These are phyloP conservation scores for Scomber japonicus DNA, from an alignment of 2,113 vertebrate genomes.

Conservation along the genomic window DNA sequence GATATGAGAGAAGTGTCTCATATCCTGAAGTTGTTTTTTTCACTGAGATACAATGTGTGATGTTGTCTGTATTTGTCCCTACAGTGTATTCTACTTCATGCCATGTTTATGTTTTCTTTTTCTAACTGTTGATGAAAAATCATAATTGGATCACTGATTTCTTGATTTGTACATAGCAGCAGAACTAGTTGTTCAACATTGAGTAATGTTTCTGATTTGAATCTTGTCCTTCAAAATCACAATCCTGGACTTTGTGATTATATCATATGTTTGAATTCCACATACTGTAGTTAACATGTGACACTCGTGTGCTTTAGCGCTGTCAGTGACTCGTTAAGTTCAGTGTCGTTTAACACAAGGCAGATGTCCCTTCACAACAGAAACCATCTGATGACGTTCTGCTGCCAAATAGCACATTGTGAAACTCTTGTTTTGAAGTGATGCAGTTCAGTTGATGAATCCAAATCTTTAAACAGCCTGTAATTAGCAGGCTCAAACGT, in stretches of 20 bases:
- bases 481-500: slow-evolving; percentile 4
- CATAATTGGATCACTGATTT: background rate
- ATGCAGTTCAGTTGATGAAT: slow-evolving; percentile 1
- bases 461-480: slow-evolving; percentile 24
- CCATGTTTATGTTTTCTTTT: background rate
- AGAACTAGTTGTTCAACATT: background rate
- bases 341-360: slow-evolving; percentile 16
- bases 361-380: slow-evolving; percentile 28
- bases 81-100: background rate
- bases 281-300: slow-evolving; percentile 14
- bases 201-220: slow-evolving; percentile 1
- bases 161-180: background rate
- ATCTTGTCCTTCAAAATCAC: background rate
- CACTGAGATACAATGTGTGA: background rate
- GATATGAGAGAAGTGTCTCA: background rate
- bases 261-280: slow-evolving; percentile 5
- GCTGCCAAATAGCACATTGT: slow-evolving; percentile 30
- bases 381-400: slow-evolving; percentile 1
- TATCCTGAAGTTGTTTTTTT: background rate
- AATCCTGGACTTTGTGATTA: background rate
- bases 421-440: slow-evolving; percentile 39
- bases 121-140: background rate
- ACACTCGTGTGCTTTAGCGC: background rate
- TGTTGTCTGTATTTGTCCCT: background rate
- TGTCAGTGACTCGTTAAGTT: slow-evolving; percentile 15